Conservation (phyloP, 1,140 invertebrate species). For the Drosophila ficusphila region DNA sequence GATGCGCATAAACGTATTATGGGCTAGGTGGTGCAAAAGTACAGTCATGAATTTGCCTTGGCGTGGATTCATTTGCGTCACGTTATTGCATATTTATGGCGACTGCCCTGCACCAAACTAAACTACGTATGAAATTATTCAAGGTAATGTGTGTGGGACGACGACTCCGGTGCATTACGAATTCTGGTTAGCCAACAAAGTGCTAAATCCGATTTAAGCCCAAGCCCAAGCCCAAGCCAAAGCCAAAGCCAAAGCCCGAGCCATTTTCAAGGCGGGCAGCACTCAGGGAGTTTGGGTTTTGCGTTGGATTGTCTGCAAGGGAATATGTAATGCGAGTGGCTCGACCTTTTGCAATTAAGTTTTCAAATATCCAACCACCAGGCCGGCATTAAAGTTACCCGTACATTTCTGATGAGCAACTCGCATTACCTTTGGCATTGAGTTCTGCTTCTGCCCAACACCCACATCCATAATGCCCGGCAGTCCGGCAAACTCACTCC, state of each 20-base stretch:
- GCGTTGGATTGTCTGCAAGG: conserved; percentile 26
- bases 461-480: conserved; percentile 16
- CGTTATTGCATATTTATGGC: conserved; percentile 64
- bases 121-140: conserved; percentile 60
- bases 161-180: conserved; percentile 35
- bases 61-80: conserved; percentile 39
- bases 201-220: conserved; percentile 74
- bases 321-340: conserved; percentile 53
- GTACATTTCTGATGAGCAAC: conserved; percentile 38
- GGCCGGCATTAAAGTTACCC: conserved; percentile 31
- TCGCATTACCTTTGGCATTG: conserved; percentile 1
- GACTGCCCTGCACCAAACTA: conserved; percentile 24
- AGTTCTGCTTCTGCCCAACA: not conserved
- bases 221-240: conserved; percentile 7
- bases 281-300: conserved; percentile 1
- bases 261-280: conserved; percentile 8
- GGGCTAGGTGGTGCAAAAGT: not conserved
- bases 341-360: conserved; percentile 57
- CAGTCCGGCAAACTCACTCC: not conserved
- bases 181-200: conserved; percentile 64
- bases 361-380: conserved; percentile 46
- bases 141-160: conserved; percentile 46
- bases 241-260: too few species aligned
- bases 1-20: not conserved
- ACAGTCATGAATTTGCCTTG: conserved; percentile 32